Evolutionary conservation across 2,797 vertebrate genomes (phyloP), one percentile per base, ranked within the genome.

Genomic region (Pangasius mekongensis): DNA sequence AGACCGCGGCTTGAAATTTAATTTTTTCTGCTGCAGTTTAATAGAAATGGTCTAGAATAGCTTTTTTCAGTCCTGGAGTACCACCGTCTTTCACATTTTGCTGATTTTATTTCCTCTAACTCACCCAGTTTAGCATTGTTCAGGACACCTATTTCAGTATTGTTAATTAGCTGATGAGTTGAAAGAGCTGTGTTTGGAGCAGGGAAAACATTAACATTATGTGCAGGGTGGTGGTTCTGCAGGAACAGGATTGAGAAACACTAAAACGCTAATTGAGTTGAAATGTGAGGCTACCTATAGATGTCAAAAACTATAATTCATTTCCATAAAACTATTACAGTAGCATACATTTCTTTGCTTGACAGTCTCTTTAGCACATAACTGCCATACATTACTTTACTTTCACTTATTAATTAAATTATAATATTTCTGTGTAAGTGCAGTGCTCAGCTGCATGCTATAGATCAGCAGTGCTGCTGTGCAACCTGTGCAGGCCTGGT

Each of bases 401-500:
- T n/a, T 83, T 76, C 39, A 14, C 10, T 39, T 27, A 33, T 82
- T 83, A 52, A 33, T 49, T 11, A 84, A 30, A 49, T 33, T 5
- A 67, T 78, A 60, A 3, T 67, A 36, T 39, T 80, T 78, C 64
- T 62, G 8, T 69, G 85, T 56, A 78, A 54, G 49, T 78, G 85
- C 71, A 60, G 54, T 27, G 81, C 60, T 87, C 24, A 7, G 71
- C 62, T 80, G 30, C 74, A 49, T 49, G 83, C 83, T 69, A 62
- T 11, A 77, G 73, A 56, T 80, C 74, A 88, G 60, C 62, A 20
- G 27, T 67, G 36, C 76, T 73, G 83, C 66, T 62, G 39, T 36
- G 83, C 83, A 81, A 82, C 73, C 87, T 88, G 87, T 80, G 52
- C 76, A 71, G 66, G 76, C 64, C 83, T 47, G 58, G 84, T 52